Evolutionary conservation across 2,888 invertebrate species (phyloP), one percentile per base, ranked within the genome.

Genomic region (Ceriagrion tenellum): DNA sequence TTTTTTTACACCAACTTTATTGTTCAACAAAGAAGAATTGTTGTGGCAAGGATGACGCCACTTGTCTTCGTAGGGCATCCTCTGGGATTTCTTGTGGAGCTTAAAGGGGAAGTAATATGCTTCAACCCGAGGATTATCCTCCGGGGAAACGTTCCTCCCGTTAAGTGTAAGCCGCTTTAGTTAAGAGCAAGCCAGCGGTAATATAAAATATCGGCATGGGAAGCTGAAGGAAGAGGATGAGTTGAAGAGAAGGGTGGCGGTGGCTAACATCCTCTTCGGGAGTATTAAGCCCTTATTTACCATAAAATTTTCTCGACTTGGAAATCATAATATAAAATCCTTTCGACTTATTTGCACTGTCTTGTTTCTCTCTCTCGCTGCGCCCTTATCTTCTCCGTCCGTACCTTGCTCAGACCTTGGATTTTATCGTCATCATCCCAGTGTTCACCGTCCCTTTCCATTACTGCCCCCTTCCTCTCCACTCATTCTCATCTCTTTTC

Each of bases 161-260:
- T 69, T 69, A n/a, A 69, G 69, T 6, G 69, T 69, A 69, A 69
- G 69, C 69, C 12, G 69, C 69, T 69, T 69, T 69, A n/a, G n/a
- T 69, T 69, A 69, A 69, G 69, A 4, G n/a, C 69, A 69, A 69
- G 26, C 26, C 69, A n/a, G 20, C 6, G 69, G n/a, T n/a, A n/a
- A n/a, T 69, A 69, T 69, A 69, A 69, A 69, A 69, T 69, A 69
- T 69, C 69, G 69, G n/a, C 69, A n/a, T n/a, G n/a, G n/a, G 69
- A 69, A n/a, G n/a, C 10, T 69, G 26, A 16, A 59, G 69, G 69
- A 20, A 69, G 69, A 26, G n/a, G 69, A 23, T 18, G 59, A 69
- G 6, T 69, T 69, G 12, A 69, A 4, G 69, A 59, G 59, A n/a
- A 10, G 59, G 59, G 26, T 69, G 69, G 26, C 1, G 20, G 59